Percentiles rank a stretch among this genome's conserved stretches.
These are phyloP conservation scores for Eretmochelys imbricata DNA, from an alignment of 2,113 vertebrate species.

Conservation along the genomic window DNA sequence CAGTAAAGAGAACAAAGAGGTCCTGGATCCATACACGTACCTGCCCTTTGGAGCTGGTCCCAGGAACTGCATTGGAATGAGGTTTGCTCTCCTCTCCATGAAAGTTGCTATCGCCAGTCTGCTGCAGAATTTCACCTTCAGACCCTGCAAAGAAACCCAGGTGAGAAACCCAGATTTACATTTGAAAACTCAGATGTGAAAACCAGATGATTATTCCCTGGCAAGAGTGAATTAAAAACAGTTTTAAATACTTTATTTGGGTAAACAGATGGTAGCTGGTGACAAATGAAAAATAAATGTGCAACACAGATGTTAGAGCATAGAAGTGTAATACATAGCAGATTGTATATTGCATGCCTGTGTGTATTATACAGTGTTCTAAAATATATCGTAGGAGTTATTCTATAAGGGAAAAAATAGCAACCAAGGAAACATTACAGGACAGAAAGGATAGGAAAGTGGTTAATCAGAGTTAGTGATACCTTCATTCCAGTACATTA, in stretches of 20 bases:
- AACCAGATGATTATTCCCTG: accelerated
- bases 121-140: conserved; percentile 83
- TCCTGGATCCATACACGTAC: conserved; percentile 76
- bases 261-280: background rate
- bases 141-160: conserved; percentile 85
- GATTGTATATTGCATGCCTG: background rate
- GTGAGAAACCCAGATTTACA: conserved; percentile 49
- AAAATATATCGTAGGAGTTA: background rate
- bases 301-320: background rate
- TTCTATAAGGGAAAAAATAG: conserved; percentile 1
- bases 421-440: background rate
- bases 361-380: accelerated
- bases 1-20: conserved; percentile 82
- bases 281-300: background rate
- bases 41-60: conserved; percentile 89
- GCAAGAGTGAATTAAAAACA: background rate
- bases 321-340: background rate
- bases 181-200: accelerated
- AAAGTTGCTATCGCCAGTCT: conserved; percentile 78
- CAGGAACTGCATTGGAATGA: conserved; percentile 89
- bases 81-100: conserved; percentile 83
- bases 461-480: conserved; percentile 44
- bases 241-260: background rate
- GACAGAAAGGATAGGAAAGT: background rate
- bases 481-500: background rate